These are phyloP conservation scores for Bradypodion ventrale DNA, from an alignment of 2,797 vertebrate genomes.

Conservation along the genomic window DNA sequence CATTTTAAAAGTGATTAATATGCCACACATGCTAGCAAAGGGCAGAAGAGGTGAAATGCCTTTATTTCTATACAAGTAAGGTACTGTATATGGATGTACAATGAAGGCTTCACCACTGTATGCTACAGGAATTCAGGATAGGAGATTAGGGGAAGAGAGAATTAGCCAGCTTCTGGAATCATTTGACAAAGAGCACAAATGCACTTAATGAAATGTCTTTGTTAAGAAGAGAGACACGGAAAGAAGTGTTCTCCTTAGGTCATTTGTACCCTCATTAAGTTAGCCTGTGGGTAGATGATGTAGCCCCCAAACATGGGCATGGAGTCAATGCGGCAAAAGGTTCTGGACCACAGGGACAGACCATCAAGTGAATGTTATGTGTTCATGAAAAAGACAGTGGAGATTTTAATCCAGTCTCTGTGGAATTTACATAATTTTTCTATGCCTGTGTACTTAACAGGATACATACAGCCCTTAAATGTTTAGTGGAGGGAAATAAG, in stretches of 20 bases:
- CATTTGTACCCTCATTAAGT: not conserved
- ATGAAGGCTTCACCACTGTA: not conserved
- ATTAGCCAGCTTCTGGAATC: not conserved
- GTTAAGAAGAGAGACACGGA: not conserved
- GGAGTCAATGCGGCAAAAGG: not conserved
- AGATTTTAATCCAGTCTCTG: not conserved
- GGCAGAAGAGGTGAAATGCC: conserved; percentile 17
- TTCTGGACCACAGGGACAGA: not conserved
- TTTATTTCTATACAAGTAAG: conserved; percentile 28
- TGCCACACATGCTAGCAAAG: not conserved
- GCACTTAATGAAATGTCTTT: not conserved
- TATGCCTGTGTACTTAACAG: not conserved
- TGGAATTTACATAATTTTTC: not conserved
- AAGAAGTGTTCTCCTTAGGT: not conserved
- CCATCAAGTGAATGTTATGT: not conserved
- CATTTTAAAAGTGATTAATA: conserved; percentile 37
- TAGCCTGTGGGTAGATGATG: no score
- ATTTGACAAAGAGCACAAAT: conserved; percentile 13
- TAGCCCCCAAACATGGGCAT: not conserved
- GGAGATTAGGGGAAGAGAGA: not conserved
- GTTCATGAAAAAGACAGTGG: not conserved
- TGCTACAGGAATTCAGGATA: not conserved
- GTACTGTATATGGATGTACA: not conserved
- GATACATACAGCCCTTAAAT: not conserved
- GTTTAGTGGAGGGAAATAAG: not conserved